A percentile compares a stretch with the other conserved stretches of the same genome.
phyloP scores from a whole-genome alignment of 2,888 invertebrate genomes.

The Tachina lurida region DNA sequence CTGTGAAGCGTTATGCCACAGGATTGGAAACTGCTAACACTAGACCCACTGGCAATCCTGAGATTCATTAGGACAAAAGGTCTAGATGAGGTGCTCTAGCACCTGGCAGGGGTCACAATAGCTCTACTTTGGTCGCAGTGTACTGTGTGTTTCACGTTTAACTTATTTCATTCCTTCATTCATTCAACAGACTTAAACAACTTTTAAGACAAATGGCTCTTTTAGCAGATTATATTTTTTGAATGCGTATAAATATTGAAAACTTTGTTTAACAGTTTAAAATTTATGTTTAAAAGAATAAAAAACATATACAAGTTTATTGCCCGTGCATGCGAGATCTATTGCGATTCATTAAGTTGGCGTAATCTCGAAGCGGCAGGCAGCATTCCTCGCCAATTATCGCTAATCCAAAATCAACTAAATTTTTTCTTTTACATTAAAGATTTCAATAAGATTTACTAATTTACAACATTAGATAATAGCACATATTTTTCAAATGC shows the following conservation, averaged over 20 bases:
- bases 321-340: neutral
- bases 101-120: too few relatives aligned
- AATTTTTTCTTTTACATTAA: neutral
- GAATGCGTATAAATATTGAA: neutral
- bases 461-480: conserved; percentile 51
- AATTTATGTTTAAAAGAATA: neutral
- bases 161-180: too few relatives aligned
- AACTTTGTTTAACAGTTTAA: conserved; percentile 7
- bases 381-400: conserved; percentile 41
- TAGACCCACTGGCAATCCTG: too few relatives aligned
- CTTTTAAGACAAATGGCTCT: neutral
- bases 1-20: too few relatives aligned
- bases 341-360: conserved; percentile 3
- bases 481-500: conserved; percentile 41
- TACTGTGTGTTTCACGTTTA: too few relatives aligned
- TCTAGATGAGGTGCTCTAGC: too few relatives aligned
- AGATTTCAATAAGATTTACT: conserved; percentile 56
- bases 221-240: neutral
- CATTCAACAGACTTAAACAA: neutral
- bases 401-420: conserved; percentile 41
- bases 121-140: too few relatives aligned
- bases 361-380: neutral
- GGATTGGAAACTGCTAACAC: too few relatives aligned
- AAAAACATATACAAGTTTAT: neutral
- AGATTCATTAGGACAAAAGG: too few relatives aligned